Evolutionary conservation across 2,797 vertebrate genomes (phyloP).

Genomic region (Danio aesculapii): DNA sequence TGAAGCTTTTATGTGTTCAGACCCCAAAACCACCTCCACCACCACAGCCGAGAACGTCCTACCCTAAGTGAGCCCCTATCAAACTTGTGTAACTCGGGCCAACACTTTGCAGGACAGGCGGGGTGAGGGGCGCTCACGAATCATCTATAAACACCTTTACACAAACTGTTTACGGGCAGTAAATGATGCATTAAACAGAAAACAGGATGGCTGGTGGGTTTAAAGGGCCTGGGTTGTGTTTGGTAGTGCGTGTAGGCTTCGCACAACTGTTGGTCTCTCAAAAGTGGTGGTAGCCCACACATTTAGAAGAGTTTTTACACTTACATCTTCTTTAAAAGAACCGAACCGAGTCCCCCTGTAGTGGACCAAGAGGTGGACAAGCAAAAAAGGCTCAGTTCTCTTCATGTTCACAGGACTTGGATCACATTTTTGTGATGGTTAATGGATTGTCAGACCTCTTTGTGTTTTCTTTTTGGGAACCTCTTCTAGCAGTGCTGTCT

Average conservation of each 20-base stretch:
- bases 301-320: not conserved
- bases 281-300: conserved; percentile 30
- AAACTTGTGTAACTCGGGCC: conserved; percentile 65
- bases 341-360: no score
- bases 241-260: conserved; percentile 57
- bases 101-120: conserved; percentile 58
- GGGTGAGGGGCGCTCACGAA: conserved; percentile 62
- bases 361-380: no score
- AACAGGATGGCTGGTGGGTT: conserved; percentile 69
- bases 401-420: no score
- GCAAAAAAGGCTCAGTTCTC: no score
- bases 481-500: no score
- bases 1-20: conserved; percentile 54
- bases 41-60: conserved; percentile 34
- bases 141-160: conserved; percentile 76
- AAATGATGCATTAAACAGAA: conserved; percentile 76
- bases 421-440: no score
- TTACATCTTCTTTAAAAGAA: no score
- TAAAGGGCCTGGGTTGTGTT: conserved; percentile 55
- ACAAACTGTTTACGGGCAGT: conserved; percentile 75
- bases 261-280: conserved; percentile 51
- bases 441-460: no score
- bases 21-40: conserved; percentile 54
- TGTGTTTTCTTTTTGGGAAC: no score
- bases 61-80: conserved; percentile 62